These are phyloP conservation scores for Xylophagus ater DNA, from an alignment of 2,888 invertebrate species.

Conservation along the genomic window DNA sequence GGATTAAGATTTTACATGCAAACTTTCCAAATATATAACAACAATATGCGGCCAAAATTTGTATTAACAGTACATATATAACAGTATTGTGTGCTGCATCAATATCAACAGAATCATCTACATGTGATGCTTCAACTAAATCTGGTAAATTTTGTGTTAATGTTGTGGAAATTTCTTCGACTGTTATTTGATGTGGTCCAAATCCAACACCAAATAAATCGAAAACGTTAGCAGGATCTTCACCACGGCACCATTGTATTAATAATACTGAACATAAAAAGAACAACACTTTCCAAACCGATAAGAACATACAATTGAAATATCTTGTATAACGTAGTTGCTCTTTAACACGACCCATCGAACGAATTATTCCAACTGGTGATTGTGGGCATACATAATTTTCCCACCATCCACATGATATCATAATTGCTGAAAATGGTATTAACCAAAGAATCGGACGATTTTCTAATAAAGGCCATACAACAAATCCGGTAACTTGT, in stretches of 20 bases:
- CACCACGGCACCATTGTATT: conserved; percentile 62
- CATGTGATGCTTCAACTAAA: conserved; percentile 61
- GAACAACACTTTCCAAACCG: conserved; percentile 77
- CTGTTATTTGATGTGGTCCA: conserved; percentile 64
- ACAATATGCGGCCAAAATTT: conserved; percentile 71
- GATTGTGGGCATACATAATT: conserved; percentile 86
- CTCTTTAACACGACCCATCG: conserved; percentile 65
- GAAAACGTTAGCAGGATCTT: conserved; percentile 67
- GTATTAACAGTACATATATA: conserved; percentile 65
- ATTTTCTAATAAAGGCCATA: conserved; percentile 79
- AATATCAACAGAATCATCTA: conserved; percentile 60
- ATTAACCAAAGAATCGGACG: conserved; percentile 72
- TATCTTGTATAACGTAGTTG: conserved; percentile 71
- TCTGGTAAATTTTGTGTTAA: conserved; percentile 48
- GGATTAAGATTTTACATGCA: conserved; percentile 92
- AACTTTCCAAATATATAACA: conserved; percentile 92
- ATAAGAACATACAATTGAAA: conserved; percentile 81
- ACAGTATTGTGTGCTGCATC: conserved; percentile 61
- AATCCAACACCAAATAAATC: conserved; percentile 63
- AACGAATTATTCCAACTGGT: conserved; percentile 58
- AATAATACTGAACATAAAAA: conserved; percentile 67
- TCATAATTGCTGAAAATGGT: conserved; percentile 70
- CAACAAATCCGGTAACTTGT: conserved; percentile 82
- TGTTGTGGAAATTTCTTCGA: conserved; percentile 48
- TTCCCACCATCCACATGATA: conserved; percentile 97